Percentiles rank a stretch among this genome's conserved stretches.
These are phyloP conservation scores for Drepana falcataria DNA, from an alignment of 2,888 invertebrate species.

Conservation along the genomic window DNA sequence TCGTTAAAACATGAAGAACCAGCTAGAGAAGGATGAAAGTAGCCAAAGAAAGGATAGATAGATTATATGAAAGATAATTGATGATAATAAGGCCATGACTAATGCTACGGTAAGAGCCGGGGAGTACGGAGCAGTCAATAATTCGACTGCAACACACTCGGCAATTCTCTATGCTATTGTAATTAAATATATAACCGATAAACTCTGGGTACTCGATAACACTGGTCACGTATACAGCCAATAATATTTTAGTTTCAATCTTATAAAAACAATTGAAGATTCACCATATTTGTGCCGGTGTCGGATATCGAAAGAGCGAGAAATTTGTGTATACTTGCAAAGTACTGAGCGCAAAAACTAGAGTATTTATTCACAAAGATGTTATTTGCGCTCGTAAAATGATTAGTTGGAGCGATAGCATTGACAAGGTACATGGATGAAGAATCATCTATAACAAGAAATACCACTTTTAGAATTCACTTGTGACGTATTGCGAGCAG, in stretches of 20 bases:
- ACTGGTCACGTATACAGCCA: slow-evolving; percentile 23
- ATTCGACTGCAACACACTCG: slow-evolving; percentile 1
- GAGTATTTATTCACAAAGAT: not conserved
- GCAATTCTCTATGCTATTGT: slow-evolving; percentile 14
- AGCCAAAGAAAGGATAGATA: no score
- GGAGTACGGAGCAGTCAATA: no score
- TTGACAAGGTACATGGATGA: slow-evolving; percentile 31
- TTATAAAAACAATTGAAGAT: not conserved
- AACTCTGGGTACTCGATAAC: slow-evolving; percentile 19
- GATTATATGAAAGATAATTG: no score
- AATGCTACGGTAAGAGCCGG: no score
- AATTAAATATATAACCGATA: slow-evolving; percentile 28
- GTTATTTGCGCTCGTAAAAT: slow-evolving; percentile 9
- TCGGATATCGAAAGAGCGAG: no score
- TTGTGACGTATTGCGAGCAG: slow-evolving; percentile 14
- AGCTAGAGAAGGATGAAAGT: no score
- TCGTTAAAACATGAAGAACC: no score
- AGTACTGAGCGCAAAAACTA: slow-evolving; percentile 10
- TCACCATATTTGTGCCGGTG: not conserved
- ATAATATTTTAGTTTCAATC: not conserved
- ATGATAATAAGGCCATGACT: no score
- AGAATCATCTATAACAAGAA: slow-evolving; percentile 23
- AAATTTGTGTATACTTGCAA: no score
- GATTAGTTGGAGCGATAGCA: slow-evolving; percentile 20
- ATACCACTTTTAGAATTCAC: slow-evolving; percentile 16